Base-by-base conservation (phyloP, 1,140 invertebrate genomes). In the Calycopis cecrops region DNA sequence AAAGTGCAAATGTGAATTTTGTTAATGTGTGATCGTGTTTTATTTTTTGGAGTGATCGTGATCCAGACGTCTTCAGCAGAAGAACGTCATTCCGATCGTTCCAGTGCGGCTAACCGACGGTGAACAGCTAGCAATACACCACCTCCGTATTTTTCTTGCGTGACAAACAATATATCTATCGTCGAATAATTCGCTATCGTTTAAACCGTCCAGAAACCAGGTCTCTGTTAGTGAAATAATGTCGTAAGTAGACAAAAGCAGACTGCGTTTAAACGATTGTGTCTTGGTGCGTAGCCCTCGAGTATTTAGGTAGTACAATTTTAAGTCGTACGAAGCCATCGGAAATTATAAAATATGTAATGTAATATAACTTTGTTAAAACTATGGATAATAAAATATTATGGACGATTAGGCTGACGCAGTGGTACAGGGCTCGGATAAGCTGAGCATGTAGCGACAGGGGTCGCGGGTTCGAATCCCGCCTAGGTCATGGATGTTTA, bases 31-130 rank as follows among this genome's bases (percentile, higher is more conserved):
- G 8, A 17, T 4, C 42, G 9, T 10, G 9, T 17, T 0, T 14
- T 17, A 17, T 40, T 7, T 14, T 35, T 49, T 35, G n/a, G 16
- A 10, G 52, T 53, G 4, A 62, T 44, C 6, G 57, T 57, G 12
- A 60, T 57, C 58, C 57, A 63, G 11, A 63, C 12, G 52, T 65
- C 63, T 12, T 65, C 63, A 2, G 63, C 63, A 1, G 59, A 65
- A 3, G 59, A 59, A 16, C 33, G 16, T 59, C 63, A 65, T 48
- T 62, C 63, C 8, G 52, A 40, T 3, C 50, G 55, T 1, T 50
- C 44, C 16, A 59, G 14, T 1, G 59, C 52, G 12, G 34, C 9
- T 8, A 62, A 37, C 3, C 62, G 38, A 4, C 63, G 42, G 16
- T 35, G 51, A 4, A 62, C 33, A 11, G 60, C 60, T 35, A 60